These are phyloP conservation scores for Camponotus floridanus DNA, from an alignment of 1,140 invertebrate species.

Conservation along the genomic window DNA sequence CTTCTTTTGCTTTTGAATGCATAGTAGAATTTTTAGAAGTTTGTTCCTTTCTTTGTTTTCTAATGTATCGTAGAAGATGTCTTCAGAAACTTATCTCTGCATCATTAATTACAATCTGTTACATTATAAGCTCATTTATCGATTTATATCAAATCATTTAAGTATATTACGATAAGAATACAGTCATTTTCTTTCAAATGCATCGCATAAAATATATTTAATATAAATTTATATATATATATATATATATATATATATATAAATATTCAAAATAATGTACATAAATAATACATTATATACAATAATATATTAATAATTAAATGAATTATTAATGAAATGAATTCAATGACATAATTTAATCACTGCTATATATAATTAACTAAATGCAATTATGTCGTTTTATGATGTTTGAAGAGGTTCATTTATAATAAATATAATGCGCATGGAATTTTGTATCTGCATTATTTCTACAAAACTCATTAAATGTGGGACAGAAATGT, in stretches of 20 bases:
- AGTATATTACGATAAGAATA: not conserved
- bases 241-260: not conserved
- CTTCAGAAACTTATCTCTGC: not conserved
- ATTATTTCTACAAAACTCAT: slow-evolving; percentile 16
- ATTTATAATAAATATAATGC: not conserved
- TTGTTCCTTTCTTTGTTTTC: not conserved
- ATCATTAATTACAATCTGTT: not conserved
- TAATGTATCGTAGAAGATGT: not conserved
- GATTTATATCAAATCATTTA: not conserved
- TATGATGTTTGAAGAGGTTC: slow-evolving; percentile 8
- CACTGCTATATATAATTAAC: not conserved
- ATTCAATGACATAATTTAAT: not conserved
- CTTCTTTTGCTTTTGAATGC: not conserved
- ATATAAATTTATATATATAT: slow-evolving; percentile 13
- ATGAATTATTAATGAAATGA: not conserved
- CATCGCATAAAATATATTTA: not conserved
- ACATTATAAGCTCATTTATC: not conserved
- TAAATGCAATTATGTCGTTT: not conserved
- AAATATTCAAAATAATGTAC: slow-evolving; percentile 10
- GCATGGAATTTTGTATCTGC: slow-evolving; percentile 1
- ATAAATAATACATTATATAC: not conserved
- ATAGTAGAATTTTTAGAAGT: not conserved
- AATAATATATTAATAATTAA: slow-evolving; percentile 33
- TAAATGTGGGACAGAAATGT: not conserved
- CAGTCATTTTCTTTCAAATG: not conserved